Base-by-base conservation (phyloP, 2,888 invertebrate species). In the Desoria tigrina region DNA sequence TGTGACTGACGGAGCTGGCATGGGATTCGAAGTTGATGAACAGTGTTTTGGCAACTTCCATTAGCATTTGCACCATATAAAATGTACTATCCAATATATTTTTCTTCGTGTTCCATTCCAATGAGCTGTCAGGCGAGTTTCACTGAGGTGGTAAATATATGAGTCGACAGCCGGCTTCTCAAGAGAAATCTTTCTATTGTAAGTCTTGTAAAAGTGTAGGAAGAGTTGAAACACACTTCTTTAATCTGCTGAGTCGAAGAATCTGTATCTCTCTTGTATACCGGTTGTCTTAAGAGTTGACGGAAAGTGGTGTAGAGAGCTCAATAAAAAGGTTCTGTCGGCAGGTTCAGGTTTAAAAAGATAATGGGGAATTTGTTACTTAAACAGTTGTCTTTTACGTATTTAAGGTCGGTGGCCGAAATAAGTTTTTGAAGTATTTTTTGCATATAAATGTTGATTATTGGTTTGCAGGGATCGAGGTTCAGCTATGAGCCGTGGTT, bases 401-500 rank as follows among this genome's bases (percentile, higher is more conserved):
- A 55, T 27, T 32, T 55, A 14, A 26, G 27, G 28, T 32, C 11
- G 11, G 32, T 32, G 32, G n/a, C n/a, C n/a, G n/a, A n/a, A n/a
- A n/a, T n/a, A n/a, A n/a, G n/a, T n/a, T n/a, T n/a, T n/a, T n/a
- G n/a, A n/a, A n/a, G n/a, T n/a, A n/a, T n/a, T n/a, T n/a, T n/a
- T n/a, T n/a, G n/a, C n/a, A 32, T 4, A 32, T 11, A 7, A 32
- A 32, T 11, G 32, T 61, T 67, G 65, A 60, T 61, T 69, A 32
- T 64, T 61, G 32, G 26, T 62, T 67, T 49, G 2, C 65, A 62
- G 69, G 59, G 57, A 50, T 68, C 65, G 67, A 68, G 74, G 74
- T 72, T 76, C 74, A 76, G 74, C 65, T 66, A 76, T 76, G 76
- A 76, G 68, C 73, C 73, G 68, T 66, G 61, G 63, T 65, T 56